These are phyloP conservation scores for Scaptomyza cyrtandrae DNA, from an alignment of 2,888 invertebrate genomes.

Conservation along the genomic window DNA sequence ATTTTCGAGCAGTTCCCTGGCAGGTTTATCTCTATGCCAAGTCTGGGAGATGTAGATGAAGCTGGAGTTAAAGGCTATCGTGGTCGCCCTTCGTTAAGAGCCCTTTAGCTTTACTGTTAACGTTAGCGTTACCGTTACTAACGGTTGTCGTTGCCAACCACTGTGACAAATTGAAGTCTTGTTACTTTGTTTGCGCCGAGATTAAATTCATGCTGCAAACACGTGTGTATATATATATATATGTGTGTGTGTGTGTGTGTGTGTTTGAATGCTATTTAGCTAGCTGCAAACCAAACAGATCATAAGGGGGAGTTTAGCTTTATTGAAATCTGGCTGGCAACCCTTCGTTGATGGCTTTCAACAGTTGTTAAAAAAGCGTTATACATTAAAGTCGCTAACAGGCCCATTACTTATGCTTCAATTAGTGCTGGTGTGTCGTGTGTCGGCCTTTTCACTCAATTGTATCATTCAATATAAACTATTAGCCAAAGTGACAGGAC, in stretches of 20 bases:
- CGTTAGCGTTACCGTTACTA: slow-evolving; percentile 12
- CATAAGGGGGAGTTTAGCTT: not conserved
- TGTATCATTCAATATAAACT: slow-evolving; percentile 42
- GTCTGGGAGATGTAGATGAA: not conserved
- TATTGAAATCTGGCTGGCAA: slow-evolving; percentile 9
- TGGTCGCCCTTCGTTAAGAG: slow-evolving; percentile 5
- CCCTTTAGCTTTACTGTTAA: slow-evolving; percentile 20
- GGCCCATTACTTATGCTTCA: slow-evolving; percentile 61
- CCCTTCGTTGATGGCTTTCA: slow-evolving; percentile 24
- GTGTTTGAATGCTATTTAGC: slow-evolving; percentile 59
- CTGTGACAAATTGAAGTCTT: slow-evolving; percentile 82
- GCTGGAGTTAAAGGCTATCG: not conserved
- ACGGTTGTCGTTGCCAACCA: slow-evolving; percentile 56
- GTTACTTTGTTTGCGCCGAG: slow-evolving; percentile 76
- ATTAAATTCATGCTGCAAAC: slow-evolving; percentile 70
- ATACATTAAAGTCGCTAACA: slow-evolving; percentile 33
- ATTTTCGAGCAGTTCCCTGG: slow-evolving; percentile 47
- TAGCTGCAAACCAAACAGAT: slow-evolving; percentile 28
- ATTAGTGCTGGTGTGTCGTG: slow-evolving; percentile 36
- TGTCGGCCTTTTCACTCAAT: slow-evolving; percentile 24
- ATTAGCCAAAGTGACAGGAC: slow-evolving; percentile 31
- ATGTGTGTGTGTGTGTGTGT: slow-evolving; percentile 16
- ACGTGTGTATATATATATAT: slow-evolving; percentile 42
- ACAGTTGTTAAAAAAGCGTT: slow-evolving; percentile 15
- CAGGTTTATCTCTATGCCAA: slow-evolving; percentile 49